Percentiles rank a stretch among this genome's conserved stretches.
phyloP scores from a whole-genome alignment of 1,140 invertebrate genomes.

The Leptinotarsa defecta region DNA sequence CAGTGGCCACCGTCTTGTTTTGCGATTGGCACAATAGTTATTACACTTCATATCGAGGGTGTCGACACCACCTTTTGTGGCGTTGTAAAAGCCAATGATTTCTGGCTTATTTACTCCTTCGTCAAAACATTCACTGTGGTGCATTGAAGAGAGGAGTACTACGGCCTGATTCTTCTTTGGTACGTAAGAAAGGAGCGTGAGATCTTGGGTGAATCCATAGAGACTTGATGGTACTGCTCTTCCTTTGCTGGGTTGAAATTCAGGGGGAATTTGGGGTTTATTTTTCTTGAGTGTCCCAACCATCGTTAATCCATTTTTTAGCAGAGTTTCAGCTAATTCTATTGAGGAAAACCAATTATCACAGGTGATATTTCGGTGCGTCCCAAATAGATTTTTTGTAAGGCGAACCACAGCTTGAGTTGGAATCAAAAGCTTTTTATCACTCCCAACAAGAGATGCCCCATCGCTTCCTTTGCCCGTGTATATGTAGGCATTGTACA shows the following conservation, averaged over 20 bases:
- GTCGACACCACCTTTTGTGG: conserved; percentile 56
- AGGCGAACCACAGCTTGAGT: conserved; percentile 2
- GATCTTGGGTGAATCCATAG: conserved; percentile 42
- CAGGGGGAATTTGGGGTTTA: conserved; percentile 43
- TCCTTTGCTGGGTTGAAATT: conserved; percentile 18
- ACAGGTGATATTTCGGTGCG: conserved; percentile 46
- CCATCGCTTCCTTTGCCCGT: background rate
- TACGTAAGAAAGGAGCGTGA: conserved; percentile 38
- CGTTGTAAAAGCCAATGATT: conserved; percentile 46
- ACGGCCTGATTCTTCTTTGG: conserved; percentile 47
- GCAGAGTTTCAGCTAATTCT: conserved; percentile 41
- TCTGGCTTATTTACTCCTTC: conserved; percentile 48
- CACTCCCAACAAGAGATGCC: background rate
- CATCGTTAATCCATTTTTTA: conserved; percentile 39
- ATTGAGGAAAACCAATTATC: conserved; percentile 51
- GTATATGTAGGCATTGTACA: conserved; percentile 34
- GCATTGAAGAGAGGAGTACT: conserved; percentile 34
- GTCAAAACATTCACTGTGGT: conserved; percentile 29
- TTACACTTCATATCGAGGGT: conserved; percentile 52
- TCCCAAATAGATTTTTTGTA: conserved; percentile 37
- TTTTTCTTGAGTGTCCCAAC: conserved; percentile 49
- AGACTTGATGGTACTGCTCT: conserved; percentile 39
- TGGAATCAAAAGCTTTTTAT: background rate
- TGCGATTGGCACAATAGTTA: conserved; percentile 37
- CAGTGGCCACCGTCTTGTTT: conserved; percentile 21